Conservation (phyloP, 1,140 invertebrate genomes). For the Diabrotica virgifera region DNA sequence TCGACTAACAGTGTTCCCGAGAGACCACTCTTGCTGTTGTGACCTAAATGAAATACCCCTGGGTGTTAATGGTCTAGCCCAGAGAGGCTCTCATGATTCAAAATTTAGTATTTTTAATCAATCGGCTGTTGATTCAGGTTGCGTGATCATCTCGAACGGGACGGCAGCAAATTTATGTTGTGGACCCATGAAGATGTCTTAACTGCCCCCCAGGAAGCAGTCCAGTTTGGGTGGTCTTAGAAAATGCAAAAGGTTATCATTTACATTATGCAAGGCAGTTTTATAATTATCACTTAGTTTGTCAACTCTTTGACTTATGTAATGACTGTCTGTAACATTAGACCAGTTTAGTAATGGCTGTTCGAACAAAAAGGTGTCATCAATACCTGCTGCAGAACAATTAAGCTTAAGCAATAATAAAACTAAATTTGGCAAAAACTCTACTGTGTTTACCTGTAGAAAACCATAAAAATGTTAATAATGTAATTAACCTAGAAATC, state of each 20-base stretch:
- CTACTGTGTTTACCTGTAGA: too few relatives aligned
- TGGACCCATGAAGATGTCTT: conserved; percentile 41
- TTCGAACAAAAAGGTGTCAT: too few relatives aligned
- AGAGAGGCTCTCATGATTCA: conserved; percentile 28
- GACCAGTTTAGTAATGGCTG: not conserved
- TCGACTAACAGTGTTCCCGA: too few relatives aligned
- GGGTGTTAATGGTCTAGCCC: not conserved
- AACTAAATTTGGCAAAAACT: too few relatives aligned
- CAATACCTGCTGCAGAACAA: too few relatives aligned
- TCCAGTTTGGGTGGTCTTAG: conserved; percentile 38
- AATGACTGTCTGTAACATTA: conserved; percentile 10
- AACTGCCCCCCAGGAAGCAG: conserved; percentile 39
- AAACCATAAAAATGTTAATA: too few relatives aligned
- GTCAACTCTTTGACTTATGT: conserved; percentile 29
- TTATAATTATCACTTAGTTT: conserved; percentile 37
- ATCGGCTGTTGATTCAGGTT: conserved; percentile 36
- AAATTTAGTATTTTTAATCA: conserved; percentile 40
- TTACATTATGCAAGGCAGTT: conserved; percentile 34
- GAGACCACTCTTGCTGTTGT: too few relatives aligned
- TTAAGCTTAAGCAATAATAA: too few relatives aligned
- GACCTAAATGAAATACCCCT: not conserved
- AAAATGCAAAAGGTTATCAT: conserved; percentile 39
- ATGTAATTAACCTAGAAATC: too few relatives aligned
- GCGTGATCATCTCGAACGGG: conserved; percentile 32
- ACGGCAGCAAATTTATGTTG: conserved; percentile 37